Evolutionary conservation across 2,888 invertebrate species (phyloP), one percentile per base, ranked within the genome.

Genomic region (Pyrrhosoma nymphula): DNA sequence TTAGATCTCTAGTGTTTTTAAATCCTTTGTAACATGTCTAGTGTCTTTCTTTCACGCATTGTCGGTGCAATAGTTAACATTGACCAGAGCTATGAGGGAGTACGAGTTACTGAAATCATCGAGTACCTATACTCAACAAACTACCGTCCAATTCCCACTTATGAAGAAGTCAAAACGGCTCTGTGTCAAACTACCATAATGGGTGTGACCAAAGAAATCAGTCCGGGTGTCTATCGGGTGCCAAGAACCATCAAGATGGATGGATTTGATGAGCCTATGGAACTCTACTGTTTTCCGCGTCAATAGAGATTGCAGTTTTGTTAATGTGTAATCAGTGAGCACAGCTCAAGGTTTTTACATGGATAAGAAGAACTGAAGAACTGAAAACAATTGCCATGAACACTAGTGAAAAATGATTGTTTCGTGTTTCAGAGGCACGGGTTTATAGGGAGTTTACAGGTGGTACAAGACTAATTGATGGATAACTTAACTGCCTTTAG

Each of bases 1-100:
- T 56, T 47, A 8, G 4, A 26, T 90, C 56, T 26, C 1, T 26
- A 8, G 35, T 88, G 20, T 18, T 26, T 16, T 18, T 26, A 88
- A 88, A 88, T 88, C 20, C 88, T 88, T 47, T 47, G 88, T 88
- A 8, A 88, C 35, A 88, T 88, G 88, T 88, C 88, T 18, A 88
- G 35, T 39, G 60, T 23, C 30, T 60, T 91, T 23, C 39, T 91
- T 60, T n/a, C 56, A 55, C 91, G 91, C 4, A 23, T 91, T 3
- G 60, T 91, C 20, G 91, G 91, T 20, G 91, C 35, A 63, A 91
- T 60, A 18, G 91, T 60, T 1, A 60, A 60, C 23, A 60, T 91
- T n/a, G 91, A 91, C 35, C 20, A 30, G 30, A 8, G 20, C 23
- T n/a, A 47, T 16, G 56, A 30, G 12, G 90, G 90, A 39, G 56